Evolutionary conservation across 2,113 vertebrate genomes (phyloP).

Genomic region (Ctenodactylus gundi): DNA sequence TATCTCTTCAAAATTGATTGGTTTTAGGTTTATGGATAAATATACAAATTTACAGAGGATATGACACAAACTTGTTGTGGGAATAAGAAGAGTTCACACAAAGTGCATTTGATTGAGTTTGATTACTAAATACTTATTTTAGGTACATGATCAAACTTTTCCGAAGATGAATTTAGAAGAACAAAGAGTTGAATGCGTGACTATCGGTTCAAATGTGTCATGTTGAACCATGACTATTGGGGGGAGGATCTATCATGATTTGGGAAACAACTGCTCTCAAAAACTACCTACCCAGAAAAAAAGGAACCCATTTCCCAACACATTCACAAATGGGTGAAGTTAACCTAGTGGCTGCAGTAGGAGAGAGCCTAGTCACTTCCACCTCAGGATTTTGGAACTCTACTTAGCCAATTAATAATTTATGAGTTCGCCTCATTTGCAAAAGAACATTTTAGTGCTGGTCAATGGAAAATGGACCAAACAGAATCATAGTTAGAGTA

Average conservation of each 20-base stretch:
- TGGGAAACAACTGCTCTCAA: not conserved
- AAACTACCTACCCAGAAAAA: not conserved
- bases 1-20: conserved; percentile 90
- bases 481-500: not conserved
- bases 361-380: not conserved
- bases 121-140: conserved; percentile 88
- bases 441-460: not conserved
- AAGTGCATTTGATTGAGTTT: conserved; percentile 84
- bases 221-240: conserved; percentile 7
- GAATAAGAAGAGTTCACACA: conserved; percentile 83
- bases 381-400: conserved; percentile 7
- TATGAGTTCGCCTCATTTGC: not conserved
- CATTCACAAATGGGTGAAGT: not conserved
- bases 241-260: not conserved
- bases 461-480: not conserved
- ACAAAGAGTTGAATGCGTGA: conserved; percentile 69
- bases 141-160: conserved; percentile 76
- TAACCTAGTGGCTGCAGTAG: not conserved
- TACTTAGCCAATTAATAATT: not conserved
- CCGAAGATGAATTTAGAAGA: conserved; percentile 74
- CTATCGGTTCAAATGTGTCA: conserved; percentile 21
- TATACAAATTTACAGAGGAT: conserved; percentile 84
- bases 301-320: not conserved
- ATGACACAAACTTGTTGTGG: conserved; percentile 78
- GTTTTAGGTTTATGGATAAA: conserved; percentile 90